Conservation (phyloP, 2,888 invertebrate genomes). For the Arrhopalites spinosus region DNA sequence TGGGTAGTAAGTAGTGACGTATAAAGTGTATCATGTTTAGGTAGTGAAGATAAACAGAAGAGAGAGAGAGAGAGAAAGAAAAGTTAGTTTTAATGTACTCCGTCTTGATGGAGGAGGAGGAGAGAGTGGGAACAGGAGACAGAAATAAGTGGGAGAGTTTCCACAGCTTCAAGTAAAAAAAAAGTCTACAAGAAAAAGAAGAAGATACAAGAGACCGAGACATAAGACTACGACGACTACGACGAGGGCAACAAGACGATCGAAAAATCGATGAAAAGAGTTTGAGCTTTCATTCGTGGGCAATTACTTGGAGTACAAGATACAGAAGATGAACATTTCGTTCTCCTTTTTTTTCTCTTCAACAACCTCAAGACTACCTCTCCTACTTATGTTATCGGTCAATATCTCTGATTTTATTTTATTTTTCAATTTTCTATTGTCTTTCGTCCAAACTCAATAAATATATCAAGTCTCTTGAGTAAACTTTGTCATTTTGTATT, state of each 20-base stretch:
- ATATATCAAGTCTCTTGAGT: no score
- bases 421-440: no score
- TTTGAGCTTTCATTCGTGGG: no score
- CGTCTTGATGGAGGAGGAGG: not conserved
- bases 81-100: not conserved
- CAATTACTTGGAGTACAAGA: no score
- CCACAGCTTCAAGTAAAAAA: not conserved
- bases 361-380: no score
- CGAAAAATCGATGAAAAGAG: constrained; percentile 37
- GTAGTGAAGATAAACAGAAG: constrained; percentile 28
- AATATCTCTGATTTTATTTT: no score
- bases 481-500: no score
- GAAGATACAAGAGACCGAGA: constrained; percentile 13
- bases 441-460: no score
- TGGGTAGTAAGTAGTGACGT: constrained; percentile 12
- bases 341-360: no score
- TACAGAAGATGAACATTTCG: no score
- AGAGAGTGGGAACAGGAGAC: not conserved
- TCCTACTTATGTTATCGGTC: no score
- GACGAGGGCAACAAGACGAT: constrained; percentile 20
- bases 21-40: constrained; percentile 30
- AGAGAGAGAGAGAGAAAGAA: not conserved
- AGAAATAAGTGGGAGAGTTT: constrained; percentile 5
- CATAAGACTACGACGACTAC: no score
- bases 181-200: not conserved